Percentiles rank a stretch among this genome's conserved stretches.
phyloP scores from a whole-genome alignment of 2,113 vertebrate species.

The Etia nguti region DNA sequence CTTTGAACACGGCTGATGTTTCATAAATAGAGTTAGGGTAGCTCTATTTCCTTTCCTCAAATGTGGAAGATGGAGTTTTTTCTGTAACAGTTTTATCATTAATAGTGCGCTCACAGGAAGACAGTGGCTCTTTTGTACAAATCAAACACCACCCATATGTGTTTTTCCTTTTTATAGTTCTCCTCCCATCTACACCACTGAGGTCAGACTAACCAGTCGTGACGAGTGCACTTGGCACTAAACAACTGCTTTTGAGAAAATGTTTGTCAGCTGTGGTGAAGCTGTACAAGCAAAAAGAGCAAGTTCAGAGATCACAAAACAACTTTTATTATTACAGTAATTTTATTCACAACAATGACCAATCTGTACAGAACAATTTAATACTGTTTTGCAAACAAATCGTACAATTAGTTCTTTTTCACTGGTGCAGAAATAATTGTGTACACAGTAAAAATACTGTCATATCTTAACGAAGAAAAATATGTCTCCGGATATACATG shows the following conservation, averaged over 20 bases:
- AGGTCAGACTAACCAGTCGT: background rate
- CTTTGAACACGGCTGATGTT: slow-evolving; percentile 8
- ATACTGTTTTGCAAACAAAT: background rate
- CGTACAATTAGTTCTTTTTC: background rate
- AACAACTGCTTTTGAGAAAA: slow-evolving; percentile 9
- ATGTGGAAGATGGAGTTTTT: background rate
- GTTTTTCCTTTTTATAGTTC: background rate
- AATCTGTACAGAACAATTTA: background rate
- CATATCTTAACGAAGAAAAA: background rate
- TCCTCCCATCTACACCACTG: background rate
- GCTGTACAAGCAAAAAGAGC: background rate
- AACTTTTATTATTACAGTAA: background rate
- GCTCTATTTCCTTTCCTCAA: background rate
- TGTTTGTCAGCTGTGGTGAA: background rate
- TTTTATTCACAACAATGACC: background rate
- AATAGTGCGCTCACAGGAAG: background rate
- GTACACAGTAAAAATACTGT: background rate
- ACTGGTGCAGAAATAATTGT: background rate
- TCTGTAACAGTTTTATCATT: background rate
- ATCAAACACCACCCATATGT: background rate
- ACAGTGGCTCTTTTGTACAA: background rate
- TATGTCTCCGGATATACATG: background rate
- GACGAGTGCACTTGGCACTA: background rate
- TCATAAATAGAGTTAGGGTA: slow-evolving; percentile 1
- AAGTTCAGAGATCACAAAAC: background rate